A percentile compares a stretch with the other conserved stretches of the same genome.
Conservation (phyloP, 2,113 vertebrate species). For the Lamprotornis superbus region DNA sequence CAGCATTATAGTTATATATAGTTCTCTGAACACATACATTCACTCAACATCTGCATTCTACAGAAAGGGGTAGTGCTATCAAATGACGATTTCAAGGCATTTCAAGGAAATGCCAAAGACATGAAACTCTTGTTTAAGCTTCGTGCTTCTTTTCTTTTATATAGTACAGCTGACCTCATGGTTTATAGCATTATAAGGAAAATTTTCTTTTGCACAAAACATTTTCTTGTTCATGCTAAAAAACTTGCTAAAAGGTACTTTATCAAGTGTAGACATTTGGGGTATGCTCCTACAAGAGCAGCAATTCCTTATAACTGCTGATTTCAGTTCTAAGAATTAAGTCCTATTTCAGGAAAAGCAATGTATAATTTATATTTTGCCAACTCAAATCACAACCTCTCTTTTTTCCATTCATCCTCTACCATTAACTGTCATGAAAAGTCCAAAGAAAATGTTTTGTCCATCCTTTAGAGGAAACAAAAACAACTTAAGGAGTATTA, state of each 20-base stretch:
- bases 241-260: background rate
- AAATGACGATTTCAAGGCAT: background rate
- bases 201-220: background rate
- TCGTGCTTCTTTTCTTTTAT: background rate
- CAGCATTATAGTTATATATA: background rate
- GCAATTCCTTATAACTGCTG: background rate
- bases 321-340: background rate
- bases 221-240: background rate
- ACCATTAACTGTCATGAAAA: background rate
- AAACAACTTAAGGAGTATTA: background rate
- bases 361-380: background rate
- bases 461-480: background rate
- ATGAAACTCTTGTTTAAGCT: background rate
- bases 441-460: slow-evolving; percentile 16
- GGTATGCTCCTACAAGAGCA: background rate
- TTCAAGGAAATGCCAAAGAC: slow-evolving; percentile 16
- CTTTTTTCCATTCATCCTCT: slow-evolving; percentile 4
- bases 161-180: background rate
- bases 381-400: background rate
- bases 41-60: background rate
- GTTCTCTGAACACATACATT: background rate
- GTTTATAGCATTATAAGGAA: background rate
- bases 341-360: background rate
- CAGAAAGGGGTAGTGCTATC: background rate
- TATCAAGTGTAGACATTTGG: background rate